Evolutionary conservation across 2,888 invertebrate genomes (phyloP), one percentile per base, ranked within the genome.

Genomic region (Schizotus pectinicornis): DNA sequence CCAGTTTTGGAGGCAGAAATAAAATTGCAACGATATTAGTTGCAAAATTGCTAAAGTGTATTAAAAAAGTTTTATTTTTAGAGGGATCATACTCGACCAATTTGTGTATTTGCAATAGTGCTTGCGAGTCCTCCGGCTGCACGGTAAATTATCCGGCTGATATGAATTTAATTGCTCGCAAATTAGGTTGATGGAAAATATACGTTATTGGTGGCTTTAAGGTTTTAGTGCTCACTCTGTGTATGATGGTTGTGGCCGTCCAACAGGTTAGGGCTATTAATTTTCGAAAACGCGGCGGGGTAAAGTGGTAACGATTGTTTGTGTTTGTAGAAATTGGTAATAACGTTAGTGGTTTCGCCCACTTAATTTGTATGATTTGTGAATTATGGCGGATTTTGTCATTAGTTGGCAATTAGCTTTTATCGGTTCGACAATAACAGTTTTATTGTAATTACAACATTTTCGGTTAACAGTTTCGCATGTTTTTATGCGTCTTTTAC

Each of bases 201-300:
- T 5, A 5, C 3, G 22, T 22, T 22, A 5, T 22, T 22, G 22
- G 22, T n/a, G 22, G 22, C 22, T 22, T n/a, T 5, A 5, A 22
- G 22, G 2, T 22, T 22, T 22, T 22, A 22, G 22, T 22, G 22
- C 3, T 22, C 22, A 22, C 22, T 22, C 22, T 22, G 22, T 22
- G 22, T 22, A 22, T 22, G 22, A 22, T 22, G 22, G 5, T 22
- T 22, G 22, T 22, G 3, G 22, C 2, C 50, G 39, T 50, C 49
- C 59, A 59, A 59, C 59, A 59, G 59, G 59, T 59, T 52, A 53
- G 32, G 41, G 39, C 59, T 50, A 59, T 59, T 59, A 54, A 59
- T 50, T 59, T 59, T 43, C 32, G 39, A 59, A 50, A 50, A 54
- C 54, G 45, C 43, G 46, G 36, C 43, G 37, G 49, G 42, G 42